A percentile compares a stretch with the other conserved stretches of the same genome.
These are phyloP conservation scores for Brachionus koreanus DNA, from an alignment of 1,140 invertebrate genomes.

Conservation along the genomic window DNA sequence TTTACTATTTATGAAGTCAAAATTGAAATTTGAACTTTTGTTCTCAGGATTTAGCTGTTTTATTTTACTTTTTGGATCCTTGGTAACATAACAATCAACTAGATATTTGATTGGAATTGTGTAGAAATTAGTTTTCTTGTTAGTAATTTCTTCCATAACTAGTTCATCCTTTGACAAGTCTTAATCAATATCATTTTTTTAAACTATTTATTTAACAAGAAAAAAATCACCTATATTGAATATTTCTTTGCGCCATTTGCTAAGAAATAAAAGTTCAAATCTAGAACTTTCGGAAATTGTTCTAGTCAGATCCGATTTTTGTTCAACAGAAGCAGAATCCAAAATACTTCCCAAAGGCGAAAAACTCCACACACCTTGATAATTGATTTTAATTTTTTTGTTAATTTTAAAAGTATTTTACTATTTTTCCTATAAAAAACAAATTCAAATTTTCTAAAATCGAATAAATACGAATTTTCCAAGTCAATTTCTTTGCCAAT, in stretches of 20 bases:
- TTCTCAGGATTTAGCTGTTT: no score
- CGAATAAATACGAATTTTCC: neutral
- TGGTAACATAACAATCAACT: neutral
- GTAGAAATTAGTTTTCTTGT: conserved; percentile 11
- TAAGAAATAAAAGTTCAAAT: neutral
- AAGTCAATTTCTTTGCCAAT: conserved; percentile 3
- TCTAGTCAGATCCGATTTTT: neutral
- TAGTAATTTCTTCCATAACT: neutral
- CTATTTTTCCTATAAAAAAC: conserved; percentile 11
- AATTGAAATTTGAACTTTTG: no score
- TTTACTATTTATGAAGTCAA: no score
- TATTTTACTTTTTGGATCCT: conserved; percentile 12
- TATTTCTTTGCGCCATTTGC: conserved; percentile 1
- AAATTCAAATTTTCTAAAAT: conserved; percentile 25
- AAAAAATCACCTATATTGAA: conserved; percentile 10
- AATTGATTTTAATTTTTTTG: neutral
- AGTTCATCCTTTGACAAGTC: conserved; percentile 10
- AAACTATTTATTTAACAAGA: neutral
- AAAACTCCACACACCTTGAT: neutral
- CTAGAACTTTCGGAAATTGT: neutral
- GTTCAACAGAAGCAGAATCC: neutral
- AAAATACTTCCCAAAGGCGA: neutral
- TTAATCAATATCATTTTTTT: neutral
- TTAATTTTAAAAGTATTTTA: neutral
- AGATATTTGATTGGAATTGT: conserved; percentile 28